Conservation (phyloP, 2,888 invertebrate genomes). For the Mellilla xanthometata region DNA sequence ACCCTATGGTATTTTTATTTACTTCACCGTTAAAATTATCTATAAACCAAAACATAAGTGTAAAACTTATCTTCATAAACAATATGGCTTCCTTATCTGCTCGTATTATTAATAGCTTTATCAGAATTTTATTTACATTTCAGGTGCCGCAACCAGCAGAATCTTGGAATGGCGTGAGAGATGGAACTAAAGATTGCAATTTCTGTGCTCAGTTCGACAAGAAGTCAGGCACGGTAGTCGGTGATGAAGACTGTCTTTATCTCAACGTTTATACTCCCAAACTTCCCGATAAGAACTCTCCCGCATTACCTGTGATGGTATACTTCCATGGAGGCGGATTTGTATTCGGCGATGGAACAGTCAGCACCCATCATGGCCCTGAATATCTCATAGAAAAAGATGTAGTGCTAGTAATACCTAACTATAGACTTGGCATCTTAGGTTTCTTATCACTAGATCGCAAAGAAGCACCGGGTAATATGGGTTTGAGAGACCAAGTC, state of each 20-base stretch:
- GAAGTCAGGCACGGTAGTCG: constrained; percentile 73
- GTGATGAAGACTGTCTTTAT: constrained; percentile 85
- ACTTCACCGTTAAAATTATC: no score
- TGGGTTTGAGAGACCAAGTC: constrained; percentile 79
- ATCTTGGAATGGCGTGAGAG: constrained; percentile 83
- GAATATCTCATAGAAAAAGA: constrained; percentile 69
- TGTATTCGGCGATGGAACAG: constrained; percentile 66
- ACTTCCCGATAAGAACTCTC: constrained; percentile 41
- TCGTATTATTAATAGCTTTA: no score
- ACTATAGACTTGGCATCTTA: constrained; percentile 71
- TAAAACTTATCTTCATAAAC: no score
- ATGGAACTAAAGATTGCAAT: constrained; percentile 84
- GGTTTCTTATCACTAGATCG: constrained; percentile 65
- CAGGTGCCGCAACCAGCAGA: constrained; percentile 64
- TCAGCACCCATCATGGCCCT: constrained; percentile 60
- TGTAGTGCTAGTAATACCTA: constrained; percentile 66
- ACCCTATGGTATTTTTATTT: no score
- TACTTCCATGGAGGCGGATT: constrained; percentile 76
- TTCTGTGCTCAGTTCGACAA: constrained; percentile 84
- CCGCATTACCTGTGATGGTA: constrained; percentile 67
- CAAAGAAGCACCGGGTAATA: constrained; percentile 74
- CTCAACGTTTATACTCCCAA: constrained; percentile 86
- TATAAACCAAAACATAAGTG: no score
- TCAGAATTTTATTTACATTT: no score
- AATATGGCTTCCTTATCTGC: no score